Conservation (phyloP, 2,888 invertebrate genomes). For the Erebia aethiops region DNA sequence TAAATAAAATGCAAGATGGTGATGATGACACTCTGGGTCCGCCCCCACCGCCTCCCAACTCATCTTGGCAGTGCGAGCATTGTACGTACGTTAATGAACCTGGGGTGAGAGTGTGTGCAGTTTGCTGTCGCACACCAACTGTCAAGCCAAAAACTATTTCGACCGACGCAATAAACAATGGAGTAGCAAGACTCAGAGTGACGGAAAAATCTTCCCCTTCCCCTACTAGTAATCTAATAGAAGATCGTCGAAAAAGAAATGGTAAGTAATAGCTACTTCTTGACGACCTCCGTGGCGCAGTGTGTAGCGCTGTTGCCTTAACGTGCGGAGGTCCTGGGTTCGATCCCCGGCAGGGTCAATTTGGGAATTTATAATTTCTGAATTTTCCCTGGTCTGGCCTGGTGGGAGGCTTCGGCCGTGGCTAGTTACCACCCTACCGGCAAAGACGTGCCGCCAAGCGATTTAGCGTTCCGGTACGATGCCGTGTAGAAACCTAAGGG, state of each 20-base stretch:
- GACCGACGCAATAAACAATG: slow-evolving; percentile 44
- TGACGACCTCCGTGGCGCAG: too few species aligned
- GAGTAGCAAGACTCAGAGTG: slow-evolving; percentile 51
- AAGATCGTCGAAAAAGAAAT: slow-evolving; percentile 69
- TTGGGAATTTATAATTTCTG: too few species aligned
- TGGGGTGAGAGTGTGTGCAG: slow-evolving; percentile 89
- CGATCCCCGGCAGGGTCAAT: too few species aligned
- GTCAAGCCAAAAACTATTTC: slow-evolving; percentile 56
- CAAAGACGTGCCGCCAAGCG: too few species aligned
- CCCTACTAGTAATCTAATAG: slow-evolving; percentile 34
- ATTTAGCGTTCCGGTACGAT: too few species aligned
- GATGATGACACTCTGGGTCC: slow-evolving; percentile 62
- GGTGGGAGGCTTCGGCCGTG: too few species aligned
- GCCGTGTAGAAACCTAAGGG: too few species aligned
- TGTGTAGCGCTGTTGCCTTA: too few species aligned
- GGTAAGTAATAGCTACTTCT: slow-evolving; percentile 86
- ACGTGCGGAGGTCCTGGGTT: too few species aligned
- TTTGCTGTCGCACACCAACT: slow-evolving; percentile 93
- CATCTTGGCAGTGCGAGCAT: slow-evolving; percentile 93
- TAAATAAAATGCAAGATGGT: slow-evolving; percentile 31
- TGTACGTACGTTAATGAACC: slow-evolving; percentile 94
- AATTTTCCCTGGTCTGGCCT: too few species aligned
- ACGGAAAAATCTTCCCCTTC: slow-evolving; percentile 43
- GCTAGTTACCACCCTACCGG: too few species aligned
- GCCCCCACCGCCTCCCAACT: slow-evolving; percentile 79